Conservation (phyloP, 2,888 invertebrate genomes). For the Eupeodes luniger region DNA sequence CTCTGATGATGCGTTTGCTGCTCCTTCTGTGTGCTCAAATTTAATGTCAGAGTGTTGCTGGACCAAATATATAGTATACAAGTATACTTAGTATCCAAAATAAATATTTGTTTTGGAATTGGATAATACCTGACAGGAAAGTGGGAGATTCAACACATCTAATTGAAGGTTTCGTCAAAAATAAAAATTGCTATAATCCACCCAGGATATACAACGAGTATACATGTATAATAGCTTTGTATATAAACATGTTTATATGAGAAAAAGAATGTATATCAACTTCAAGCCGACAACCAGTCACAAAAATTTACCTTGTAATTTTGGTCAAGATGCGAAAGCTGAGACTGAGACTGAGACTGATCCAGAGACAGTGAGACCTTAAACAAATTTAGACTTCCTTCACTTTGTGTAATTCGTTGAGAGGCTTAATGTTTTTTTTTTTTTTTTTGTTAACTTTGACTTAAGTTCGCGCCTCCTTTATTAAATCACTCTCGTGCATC, state of each 20-base stretch:
- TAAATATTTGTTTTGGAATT: constrained; percentile 74
- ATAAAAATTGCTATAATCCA: constrained; percentile 68
- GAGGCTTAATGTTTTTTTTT: constrained; percentile 7
- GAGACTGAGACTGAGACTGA: not conserved
- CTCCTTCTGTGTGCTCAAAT: not conserved
- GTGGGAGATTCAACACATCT: constrained; percentile 76
- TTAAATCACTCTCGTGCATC: constrained; percentile 59
- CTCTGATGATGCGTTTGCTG: not conserved
- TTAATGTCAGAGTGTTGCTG: not conserved
- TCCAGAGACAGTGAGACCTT: not conserved
- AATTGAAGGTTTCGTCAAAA: constrained; percentile 69
- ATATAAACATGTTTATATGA: not conserved
- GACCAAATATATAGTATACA: constrained; percentile 40
- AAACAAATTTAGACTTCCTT: constrained; percentile 11
- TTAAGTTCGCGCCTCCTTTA: constrained; percentile 38
- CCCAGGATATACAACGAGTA: not conserved
- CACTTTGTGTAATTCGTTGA: not conserved
- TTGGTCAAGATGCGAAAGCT: constrained; percentile 16
- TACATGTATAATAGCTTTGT: not conserved
- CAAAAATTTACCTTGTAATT: constrained; percentile 59
- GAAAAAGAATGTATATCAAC: not conserved
- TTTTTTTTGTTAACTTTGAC: not conserved
- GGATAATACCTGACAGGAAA: constrained; percentile 66
- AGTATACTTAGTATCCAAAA: constrained; percentile 50
- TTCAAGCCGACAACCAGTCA: constrained; percentile 9